A percentile compares a stretch with the other conserved stretches of the same genome.
phyloP scores from a whole-genome alignment of 2,888 invertebrate genomes.

The Alviniconcha strummeri region DNA sequence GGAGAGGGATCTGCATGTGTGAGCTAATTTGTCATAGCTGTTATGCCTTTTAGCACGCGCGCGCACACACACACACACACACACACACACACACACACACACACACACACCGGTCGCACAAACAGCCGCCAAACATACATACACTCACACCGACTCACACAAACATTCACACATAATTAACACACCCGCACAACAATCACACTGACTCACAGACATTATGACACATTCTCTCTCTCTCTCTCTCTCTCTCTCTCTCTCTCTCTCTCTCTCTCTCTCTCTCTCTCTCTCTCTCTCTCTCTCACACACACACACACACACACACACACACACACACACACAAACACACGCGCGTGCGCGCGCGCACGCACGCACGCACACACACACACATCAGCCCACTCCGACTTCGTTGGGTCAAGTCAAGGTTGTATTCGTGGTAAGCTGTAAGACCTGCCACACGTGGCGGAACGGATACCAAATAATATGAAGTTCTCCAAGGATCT shows the following conservation, averaged over 20 bases:
- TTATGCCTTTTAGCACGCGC: background rate
- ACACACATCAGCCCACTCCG: too few species aligned
- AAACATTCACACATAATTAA: background rate
- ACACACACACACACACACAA: background rate
- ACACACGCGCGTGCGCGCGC: background rate
- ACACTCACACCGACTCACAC: background rate
- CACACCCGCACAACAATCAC: background rate
- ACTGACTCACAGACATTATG: background rate
- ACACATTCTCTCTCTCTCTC: background rate
- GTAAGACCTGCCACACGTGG: too few species aligned
- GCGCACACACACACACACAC: background rate
- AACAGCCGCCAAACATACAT: background rate
- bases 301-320: background rate
- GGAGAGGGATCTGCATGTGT: background rate
- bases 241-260: background rate
- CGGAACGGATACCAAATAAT: too few species aligned
- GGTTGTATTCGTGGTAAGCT: too few species aligned
- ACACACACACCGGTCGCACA: background rate
- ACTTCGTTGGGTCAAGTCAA: too few species aligned
- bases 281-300: background rate
- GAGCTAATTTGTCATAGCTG: too few species aligned
- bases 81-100: slow-evolving; percentile 10
- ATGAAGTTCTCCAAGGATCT: too few species aligned
- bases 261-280: background rate
- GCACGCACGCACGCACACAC: too few species aligned